Conservation (phyloP, 1,140 invertebrate species). For the Drosophila kurseongensis region DNA sequence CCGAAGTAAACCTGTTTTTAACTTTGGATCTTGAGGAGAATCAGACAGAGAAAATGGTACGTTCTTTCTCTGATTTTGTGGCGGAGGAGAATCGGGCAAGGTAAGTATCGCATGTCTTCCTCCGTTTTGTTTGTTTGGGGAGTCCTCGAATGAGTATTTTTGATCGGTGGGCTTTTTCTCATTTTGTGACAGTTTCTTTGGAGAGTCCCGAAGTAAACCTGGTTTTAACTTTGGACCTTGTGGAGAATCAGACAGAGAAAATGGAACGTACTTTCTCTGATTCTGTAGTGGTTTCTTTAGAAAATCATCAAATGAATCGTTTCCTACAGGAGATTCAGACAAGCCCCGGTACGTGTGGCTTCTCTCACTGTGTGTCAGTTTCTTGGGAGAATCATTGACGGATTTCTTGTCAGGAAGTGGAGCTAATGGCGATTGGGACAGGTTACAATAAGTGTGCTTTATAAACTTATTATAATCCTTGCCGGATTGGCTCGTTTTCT, state of each 20-base stretch:
- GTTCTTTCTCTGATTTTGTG: background rate
- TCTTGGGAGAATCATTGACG: background rate
- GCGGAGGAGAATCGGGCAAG: constrained; percentile 1
- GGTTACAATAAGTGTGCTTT: constrained; percentile 53
- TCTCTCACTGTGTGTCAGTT: background rate
- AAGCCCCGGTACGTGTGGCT: background rate
- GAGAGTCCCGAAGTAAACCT: constrained; percentile 1
- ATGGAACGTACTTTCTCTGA: background rate
- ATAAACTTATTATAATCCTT: constrained; percentile 16
- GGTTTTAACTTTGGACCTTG: background rate
- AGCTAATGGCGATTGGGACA: constrained; percentile 56
- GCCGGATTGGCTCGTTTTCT: constrained; percentile 4
- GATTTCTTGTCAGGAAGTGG: constrained; percentile 8
- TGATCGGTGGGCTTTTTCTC: background rate
- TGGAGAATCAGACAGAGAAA: background rate
- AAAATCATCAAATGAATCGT: background rate
- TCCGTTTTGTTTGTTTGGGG: constrained; percentile 12
- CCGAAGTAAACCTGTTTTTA: background rate
- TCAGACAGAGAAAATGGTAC: background rate
- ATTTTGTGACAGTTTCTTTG: constrained; percentile 5
- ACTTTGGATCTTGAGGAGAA: background rate
- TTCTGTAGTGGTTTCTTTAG: background rate
- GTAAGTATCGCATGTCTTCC: constrained; percentile 12
- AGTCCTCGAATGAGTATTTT: constrained; percentile 12
- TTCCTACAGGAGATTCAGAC: background rate